Evolutionary conservation across 2,113 vertebrate species (phyloP).

Genomic region (rabbit (Oryctolagus cuniculus)): mOryCun1.1 NC_091451.1:27097501-27098000

Average conservation of each 20-base stretch:
- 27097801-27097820: neutral
- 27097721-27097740: slow-evolving; percentile 59
- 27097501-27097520: neutral
- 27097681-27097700: slow-evolving; percentile 6
- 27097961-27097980: slow-evolving; percentile 43
- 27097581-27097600: neutral
- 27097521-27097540: neutral
- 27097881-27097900: neutral
- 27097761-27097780: slow-evolving; percentile 20
- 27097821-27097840: slow-evolving; percentile 58
- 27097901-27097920: slow-evolving; percentile 54
- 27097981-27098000: slow-evolving; percentile 35
- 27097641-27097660: slow-evolving; percentile 12
- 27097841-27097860: slow-evolving; percentile 63
- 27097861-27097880: neutral
- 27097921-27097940: slow-evolving; percentile 69
- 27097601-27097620: neutral
- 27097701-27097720: slow-evolving; percentile 60
- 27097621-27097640: slow-evolving; percentile 42
- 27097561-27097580: slow-evolving; percentile 40
- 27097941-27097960: slow-evolving; percentile 54
- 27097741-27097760: slow-evolving; percentile 64
- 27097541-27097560: neutral
- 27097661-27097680: neutral
- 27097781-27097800: neutral